Conservation (phyloP, 2,797 vertebrate species). For the Neosalanx taihuensis region DNA sequence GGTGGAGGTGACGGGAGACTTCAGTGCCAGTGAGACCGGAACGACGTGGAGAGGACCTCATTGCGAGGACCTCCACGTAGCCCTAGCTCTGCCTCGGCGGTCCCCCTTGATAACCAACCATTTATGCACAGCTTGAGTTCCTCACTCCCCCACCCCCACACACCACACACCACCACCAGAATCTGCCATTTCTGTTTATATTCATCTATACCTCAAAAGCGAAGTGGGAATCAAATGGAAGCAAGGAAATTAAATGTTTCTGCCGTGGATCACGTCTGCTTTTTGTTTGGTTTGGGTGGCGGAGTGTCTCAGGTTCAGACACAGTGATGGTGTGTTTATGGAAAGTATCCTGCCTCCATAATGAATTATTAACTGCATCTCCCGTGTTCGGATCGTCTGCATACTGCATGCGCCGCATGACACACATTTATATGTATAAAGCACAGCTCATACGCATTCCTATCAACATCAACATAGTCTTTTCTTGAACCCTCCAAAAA, state of each 20-base stretch:
- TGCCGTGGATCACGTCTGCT: background rate
- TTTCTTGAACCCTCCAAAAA: background rate
- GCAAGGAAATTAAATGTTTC: background rate
- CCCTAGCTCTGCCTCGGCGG: constrained; percentile 31
- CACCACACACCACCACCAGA: constrained; percentile 17
- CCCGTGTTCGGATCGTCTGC: background rate
- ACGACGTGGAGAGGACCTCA: constrained; percentile 20
- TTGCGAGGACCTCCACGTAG: constrained; percentile 24
- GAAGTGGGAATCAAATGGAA: constrained; percentile 4
- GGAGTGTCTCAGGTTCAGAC: background rate
- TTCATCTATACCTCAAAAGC: constrained; percentile 11
- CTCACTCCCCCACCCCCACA: constrained; percentile 13
- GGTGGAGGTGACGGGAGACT: background rate
- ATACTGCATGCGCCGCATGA: background rate
- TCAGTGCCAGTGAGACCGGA: background rate
- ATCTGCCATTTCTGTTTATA: constrained; percentile 27
- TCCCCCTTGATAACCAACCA: constrained; percentile 37
- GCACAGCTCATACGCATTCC: background rate
- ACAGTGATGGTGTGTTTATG: background rate
- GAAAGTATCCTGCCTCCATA: background rate
- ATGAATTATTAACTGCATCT: background rate
- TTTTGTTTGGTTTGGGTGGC: background rate
- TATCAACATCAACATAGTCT: background rate
- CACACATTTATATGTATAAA: background rate
- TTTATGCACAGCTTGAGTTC: constrained; percentile 44